phyloP scores from a whole-genome alignment of 2,888 invertebrate genomes.

The Nezara viridula region DNA sequence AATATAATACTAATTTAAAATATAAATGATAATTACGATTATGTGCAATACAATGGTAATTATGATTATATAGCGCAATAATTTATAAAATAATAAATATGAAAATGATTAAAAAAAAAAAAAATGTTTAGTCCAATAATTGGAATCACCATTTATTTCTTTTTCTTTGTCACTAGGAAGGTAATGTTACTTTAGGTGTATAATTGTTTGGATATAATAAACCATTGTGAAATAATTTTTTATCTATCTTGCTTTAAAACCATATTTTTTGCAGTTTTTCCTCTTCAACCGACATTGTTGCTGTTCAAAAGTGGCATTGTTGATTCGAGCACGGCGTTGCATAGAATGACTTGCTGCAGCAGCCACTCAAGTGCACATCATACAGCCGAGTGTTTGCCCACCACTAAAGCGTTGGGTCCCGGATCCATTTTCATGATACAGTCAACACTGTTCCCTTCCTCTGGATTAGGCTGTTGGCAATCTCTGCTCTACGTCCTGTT shows the following conservation, averaged over 20 bases:
- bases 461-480: neutral
- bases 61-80: too few species aligned
- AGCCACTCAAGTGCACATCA: constrained; percentile 4
- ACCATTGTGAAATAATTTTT: too few species aligned
- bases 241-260: neutral
- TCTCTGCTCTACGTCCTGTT: neutral
- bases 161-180: too few species aligned
- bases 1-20: too few species aligned
- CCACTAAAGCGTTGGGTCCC: neutral
- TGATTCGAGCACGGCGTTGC: neutral
- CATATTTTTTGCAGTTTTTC: neutral
- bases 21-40: too few species aligned
- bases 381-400: constrained; percentile 21
- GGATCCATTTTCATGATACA: constrained; percentile 41
- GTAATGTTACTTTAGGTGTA: too few species aligned
- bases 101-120: too few species aligned
- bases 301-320: neutral
- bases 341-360: neutral
- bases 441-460: neutral
- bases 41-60: too few species aligned
- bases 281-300: neutral
- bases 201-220: too few species aligned
- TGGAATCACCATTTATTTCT: too few species aligned
- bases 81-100: too few species aligned
- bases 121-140: too few species aligned